phyloP scores from a whole-genome alignment of 2,888 invertebrate genomes.

The Himalopsyche kuldschensis region DNA sequence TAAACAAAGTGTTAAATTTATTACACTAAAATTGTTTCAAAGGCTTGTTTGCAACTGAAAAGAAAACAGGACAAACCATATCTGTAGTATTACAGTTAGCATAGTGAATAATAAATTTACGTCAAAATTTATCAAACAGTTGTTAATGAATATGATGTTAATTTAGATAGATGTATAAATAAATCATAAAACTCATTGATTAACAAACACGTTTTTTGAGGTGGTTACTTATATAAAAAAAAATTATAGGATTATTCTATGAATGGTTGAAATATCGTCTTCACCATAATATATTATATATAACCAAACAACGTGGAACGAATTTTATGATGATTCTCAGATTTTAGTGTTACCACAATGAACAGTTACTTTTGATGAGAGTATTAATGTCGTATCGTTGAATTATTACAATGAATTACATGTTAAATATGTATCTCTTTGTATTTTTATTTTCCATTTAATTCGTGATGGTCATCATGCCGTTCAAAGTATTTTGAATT shows the following conservation, averaged over 20 bases:
- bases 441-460: not conserved
- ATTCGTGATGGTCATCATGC: not conserved
- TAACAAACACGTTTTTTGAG: too few species aligned
- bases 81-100: too few species aligned
- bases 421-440: not conserved
- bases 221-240: not conserved
- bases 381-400: not conserved
- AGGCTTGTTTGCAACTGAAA: too few species aligned
- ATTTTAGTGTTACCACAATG: not conserved
- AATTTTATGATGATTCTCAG: not conserved
- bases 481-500: too few species aligned
- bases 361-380: not conserved
- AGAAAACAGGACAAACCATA: too few species aligned
- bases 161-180: not conserved
- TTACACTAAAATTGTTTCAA: too few species aligned
- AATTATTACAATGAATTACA: not conserved
- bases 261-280: not conserved
- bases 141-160: too few species aligned
- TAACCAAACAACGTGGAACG: not conserved
- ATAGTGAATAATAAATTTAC: too few species aligned
- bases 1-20: too few species aligned
- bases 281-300: not conserved
- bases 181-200: not conserved
- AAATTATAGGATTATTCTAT: not conserved
- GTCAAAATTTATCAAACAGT: too few species aligned